Percentiles rank a stretch among this genome's conserved stretches.
Evolutionary conservation across 1,140 invertebrate species (phyloP).

Genomic region (Polyergus mexicanus): DNA sequence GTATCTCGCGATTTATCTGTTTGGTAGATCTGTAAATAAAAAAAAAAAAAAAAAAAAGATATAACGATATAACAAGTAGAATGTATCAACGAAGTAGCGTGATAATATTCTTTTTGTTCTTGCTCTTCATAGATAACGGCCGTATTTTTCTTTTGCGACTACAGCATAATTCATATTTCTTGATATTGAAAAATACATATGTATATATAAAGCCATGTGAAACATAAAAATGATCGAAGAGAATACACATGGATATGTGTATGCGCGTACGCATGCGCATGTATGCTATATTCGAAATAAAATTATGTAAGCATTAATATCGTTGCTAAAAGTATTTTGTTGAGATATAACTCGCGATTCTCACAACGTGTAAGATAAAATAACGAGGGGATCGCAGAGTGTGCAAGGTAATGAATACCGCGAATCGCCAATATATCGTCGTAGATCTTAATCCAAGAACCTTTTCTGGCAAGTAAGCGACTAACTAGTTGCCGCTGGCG

Average conservation of each 20-base stretch:
- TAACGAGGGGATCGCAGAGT: background rate
- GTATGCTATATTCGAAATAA: background rate
- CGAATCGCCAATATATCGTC: conserved; percentile 47
- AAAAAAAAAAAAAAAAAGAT: conserved; percentile 49
- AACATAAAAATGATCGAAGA: conserved; percentile 3
- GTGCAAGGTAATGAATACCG: background rate
- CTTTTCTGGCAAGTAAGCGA: conserved; percentile 31
- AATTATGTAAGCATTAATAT: background rate
- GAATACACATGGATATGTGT: background rate
- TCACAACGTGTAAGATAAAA: background rate
- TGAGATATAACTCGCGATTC: conserved; percentile 8
- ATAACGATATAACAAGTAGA: conserved; percentile 38
- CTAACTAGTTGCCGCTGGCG: conserved; percentile 1
- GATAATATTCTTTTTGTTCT: conserved; percentile 54
- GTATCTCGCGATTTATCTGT: conserved; percentile 13
- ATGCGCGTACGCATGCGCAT: too few relatives aligned
- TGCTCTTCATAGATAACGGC: conserved; percentile 40
- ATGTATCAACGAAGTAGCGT: conserved; percentile 45
- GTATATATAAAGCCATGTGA: background rate
- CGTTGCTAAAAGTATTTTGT: background rate
- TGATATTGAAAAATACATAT: conserved; percentile 42
- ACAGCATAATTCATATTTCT: conserved; percentile 20
- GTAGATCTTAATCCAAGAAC: background rate
- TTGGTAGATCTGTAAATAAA: background rate
- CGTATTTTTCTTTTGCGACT: conserved; percentile 49